A percentile compares a stretch with the other conserved stretches of the same genome.
Evolutionary conservation across 2,113 vertebrate genomes (phyloP).

Genomic region (Oreochromis aureus): DNA sequence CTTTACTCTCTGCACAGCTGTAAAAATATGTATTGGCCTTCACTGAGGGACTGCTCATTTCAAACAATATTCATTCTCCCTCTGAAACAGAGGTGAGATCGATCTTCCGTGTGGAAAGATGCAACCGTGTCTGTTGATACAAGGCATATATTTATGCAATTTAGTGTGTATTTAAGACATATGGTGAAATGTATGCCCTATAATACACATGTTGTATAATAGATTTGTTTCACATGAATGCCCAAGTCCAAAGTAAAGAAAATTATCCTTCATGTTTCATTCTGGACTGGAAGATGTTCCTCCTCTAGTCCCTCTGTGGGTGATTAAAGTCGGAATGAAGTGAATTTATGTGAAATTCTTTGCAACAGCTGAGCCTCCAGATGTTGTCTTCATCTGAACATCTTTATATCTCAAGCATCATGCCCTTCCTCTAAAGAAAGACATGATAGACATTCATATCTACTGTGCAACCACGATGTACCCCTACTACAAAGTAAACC

Average conservation of each 20-base stretch:
- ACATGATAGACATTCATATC: not conserved
- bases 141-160: not conserved
- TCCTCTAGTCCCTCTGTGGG: not conserved
- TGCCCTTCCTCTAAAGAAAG: not conserved
- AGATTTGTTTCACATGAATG: not conserved
- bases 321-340: not conserved
- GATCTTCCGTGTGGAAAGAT: not conserved
- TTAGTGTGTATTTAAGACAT: not conserved
- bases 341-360: not conserved
- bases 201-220: not conserved
- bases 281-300: not conserved
- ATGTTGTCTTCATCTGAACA: not conserved
- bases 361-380: not conserved
- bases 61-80: constrained; percentile 4
- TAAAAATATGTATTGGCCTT: constrained; percentile 45
- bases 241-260: not conserved
- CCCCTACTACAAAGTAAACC: not conserved
- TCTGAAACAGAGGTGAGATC: constrained; percentile 14
- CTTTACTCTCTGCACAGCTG: constrained; percentile 41
- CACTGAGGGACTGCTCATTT: constrained; percentile 38
- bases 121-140: not conserved
- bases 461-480: not conserved
- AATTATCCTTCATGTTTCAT: not conserved
- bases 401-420: not conserved
- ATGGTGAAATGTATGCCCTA: not conserved